Evolutionary conservation across 30 jellyfish, hydroid and myxozoan species (phyloP), one percentile per base, ranked within the genome.

Genomic region (Aurelia sp.): DNA sequence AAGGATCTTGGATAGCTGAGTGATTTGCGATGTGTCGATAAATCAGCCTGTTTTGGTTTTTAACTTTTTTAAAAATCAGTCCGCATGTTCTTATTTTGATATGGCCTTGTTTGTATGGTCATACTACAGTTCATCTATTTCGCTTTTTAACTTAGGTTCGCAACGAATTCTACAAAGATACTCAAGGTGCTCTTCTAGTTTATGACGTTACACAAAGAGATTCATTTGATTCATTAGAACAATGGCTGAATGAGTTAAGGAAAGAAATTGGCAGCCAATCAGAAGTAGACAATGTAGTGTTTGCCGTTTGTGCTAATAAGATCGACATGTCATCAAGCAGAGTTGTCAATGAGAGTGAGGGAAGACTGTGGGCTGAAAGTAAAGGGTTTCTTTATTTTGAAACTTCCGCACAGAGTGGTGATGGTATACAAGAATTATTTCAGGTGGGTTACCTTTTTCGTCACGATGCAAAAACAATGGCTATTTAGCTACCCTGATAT

Each of bases 391-490:
- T 57, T 17, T 92, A 87, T 60, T 92, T 92, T 76, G 98, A 92
- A 51, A 82, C 96, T 8, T 92, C 98, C 9, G 97, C 98, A 7
- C 97, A 68, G 31, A 86, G 75, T 30, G 98, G 98, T 13, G 97
- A 92, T 9, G 97, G 97, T n/a, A 74, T 92, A 22, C 82, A 76
- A 55, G 97, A 91, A 78, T 79, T 84, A 81, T 85, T 85, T 61
- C 78, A 85, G 88, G 95, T 83, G 31, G 31, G 76, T 30, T 18
- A 7, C 3, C 30, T 48, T 38, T 41, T 22, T 38, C 18, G 53
- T 3, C 27, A 31, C 60, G 24, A 19, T 75, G 7, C 61, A 20
- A 44, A 44, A 44, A 13, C 13, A 0, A 13, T 44, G 55, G 55
- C 55, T 44, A 44, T 1, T 44, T 8, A 44, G 55, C 15, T 38